Conservation (phyloP, 2,113 vertebrate species). For the Bubo blakistoni region DNA sequence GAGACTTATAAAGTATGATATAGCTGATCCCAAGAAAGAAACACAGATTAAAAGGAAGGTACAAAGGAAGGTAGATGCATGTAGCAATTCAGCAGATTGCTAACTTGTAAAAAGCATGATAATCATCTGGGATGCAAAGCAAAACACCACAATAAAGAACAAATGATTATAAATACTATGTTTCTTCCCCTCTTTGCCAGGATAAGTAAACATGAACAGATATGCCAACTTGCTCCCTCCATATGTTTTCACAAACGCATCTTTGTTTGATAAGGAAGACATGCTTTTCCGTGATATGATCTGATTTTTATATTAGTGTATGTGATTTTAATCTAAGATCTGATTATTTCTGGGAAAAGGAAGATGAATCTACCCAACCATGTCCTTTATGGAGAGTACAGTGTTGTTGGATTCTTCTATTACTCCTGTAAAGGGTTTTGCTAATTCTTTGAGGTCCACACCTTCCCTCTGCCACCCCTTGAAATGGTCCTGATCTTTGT, state of each 20-base stretch:
- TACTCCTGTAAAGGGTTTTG: not conserved
- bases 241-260: not conserved
- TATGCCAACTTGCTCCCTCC: not conserved
- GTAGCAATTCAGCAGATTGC: not conserved
- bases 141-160: not conserved
- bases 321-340: not conserved
- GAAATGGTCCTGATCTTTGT: not conserved
- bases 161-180: not conserved
- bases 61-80: not conserved
- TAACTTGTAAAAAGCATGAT: not conserved
- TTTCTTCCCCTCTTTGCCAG: not conserved
- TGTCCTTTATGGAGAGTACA: not conserved
- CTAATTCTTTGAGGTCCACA: not conserved
- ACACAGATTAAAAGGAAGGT: not conserved
- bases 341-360: not conserved
- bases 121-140: not conserved
- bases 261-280: not conserved
- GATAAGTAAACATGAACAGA: not conserved
- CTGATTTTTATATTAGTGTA: not conserved
- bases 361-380: not conserved
- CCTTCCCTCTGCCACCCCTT: not conserved
- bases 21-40: not conserved
- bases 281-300: not conserved
- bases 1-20: not conserved
- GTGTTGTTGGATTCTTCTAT: not conserved